Evolutionary conservation across 53 echinoderm and acorn worm genomes (phyloP).

Genomic region (Luidia sarsii): DNA sequence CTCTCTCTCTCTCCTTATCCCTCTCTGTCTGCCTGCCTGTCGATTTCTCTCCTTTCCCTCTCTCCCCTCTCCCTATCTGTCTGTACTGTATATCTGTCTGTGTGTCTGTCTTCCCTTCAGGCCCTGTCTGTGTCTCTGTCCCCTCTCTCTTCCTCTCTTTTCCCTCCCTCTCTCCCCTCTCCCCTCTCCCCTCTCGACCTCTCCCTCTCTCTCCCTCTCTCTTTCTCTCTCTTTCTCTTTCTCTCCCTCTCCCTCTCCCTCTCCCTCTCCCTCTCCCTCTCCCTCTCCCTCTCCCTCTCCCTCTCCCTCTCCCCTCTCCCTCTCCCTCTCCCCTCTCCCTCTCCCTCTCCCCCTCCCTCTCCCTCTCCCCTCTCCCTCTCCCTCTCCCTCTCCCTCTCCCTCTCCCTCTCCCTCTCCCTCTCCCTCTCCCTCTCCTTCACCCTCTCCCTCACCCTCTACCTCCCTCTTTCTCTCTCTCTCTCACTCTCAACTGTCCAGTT

Average conservation of each 20-base stretch:
- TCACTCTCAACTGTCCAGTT: too few relatives aligned
- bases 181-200: too few relatives aligned
- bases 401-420: too few relatives aligned
- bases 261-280: background rate
- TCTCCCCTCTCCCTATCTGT: too few relatives aligned
- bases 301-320: background rate
- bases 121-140: background rate
- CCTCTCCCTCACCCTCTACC: too few relatives aligned
- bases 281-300: background rate
- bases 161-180: background rate
- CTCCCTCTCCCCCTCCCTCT: too few relatives aligned
- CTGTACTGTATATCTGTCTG: background rate
- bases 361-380: background rate
- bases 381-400: background rate
- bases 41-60: too few relatives aligned
- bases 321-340: background rate
- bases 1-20: too few relatives aligned
- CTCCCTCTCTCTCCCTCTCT: background rate
- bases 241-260: background rate
- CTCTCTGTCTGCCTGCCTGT: too few relatives aligned
- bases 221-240: conserved; percentile 13
- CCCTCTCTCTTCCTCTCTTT: background rate
- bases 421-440: too few relatives aligned
- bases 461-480: too few relatives aligned
- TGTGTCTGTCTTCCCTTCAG: background rate